Evolutionary conservation across 2,113 vertebrate species (phyloP).

Genomic region (Glaucomys volans): DNA sequence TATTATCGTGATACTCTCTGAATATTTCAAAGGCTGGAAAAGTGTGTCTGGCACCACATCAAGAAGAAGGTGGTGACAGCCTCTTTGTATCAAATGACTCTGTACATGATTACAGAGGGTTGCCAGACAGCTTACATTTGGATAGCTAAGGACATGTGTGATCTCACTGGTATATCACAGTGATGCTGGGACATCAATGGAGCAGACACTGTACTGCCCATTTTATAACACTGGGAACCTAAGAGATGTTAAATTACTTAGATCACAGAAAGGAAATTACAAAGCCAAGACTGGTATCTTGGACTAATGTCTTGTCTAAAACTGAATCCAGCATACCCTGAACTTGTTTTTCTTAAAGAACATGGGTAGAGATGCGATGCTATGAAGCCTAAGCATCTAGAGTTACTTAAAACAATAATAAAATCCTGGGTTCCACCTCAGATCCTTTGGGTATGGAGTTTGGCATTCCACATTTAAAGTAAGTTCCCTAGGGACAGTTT

Average conservation of each 20-base stretch:
- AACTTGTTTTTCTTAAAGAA: neutral
- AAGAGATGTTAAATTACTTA: conserved; percentile 2
- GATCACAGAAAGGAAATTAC: conserved; percentile 28
- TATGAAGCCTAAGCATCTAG: neutral
- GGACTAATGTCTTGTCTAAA: neutral
- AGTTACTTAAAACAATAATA: neutral
- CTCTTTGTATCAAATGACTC: conserved; percentile 36
- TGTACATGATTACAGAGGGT: conserved; percentile 36
- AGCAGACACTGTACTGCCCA: neutral
- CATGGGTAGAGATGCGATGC: neutral
- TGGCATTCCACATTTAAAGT: conserved; percentile 7
- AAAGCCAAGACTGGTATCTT: neutral
- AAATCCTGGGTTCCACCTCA: neutral
- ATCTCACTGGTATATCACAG: neutral
- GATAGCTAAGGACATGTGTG: neutral
- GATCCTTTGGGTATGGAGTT: neutral
- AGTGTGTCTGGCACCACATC: neutral
- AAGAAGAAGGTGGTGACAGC: conserved; percentile 61
- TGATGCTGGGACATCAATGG: neutral
- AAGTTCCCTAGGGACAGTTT: neutral
- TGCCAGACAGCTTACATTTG: neutral
- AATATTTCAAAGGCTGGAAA: conserved; percentile 75
- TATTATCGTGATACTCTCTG: conserved; percentile 53
- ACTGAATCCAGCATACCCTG: neutral
- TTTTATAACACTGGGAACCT: conserved; percentile 21